Base-by-base conservation (phyloP, 2,888 invertebrate genomes). In the Apomyelois bistriatella region DNA sequence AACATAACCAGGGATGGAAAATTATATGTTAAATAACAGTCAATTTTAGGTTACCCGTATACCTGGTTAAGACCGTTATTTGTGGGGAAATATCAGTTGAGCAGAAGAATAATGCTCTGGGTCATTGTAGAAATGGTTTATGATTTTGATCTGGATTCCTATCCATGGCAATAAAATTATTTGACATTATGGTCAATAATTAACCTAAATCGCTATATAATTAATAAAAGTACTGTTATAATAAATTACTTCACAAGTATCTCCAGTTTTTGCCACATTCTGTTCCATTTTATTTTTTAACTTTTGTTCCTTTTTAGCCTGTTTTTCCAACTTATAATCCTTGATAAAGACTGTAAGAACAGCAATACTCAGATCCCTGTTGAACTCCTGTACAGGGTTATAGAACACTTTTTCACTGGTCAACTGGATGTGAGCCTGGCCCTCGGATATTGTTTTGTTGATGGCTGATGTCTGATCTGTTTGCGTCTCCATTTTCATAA, bases 311-410 rank as follows among this genome's bases (percentile, higher is more conserved):
- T 59, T 62, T 53, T 63, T 70, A 43, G 66, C 66, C 4, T 65
- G 53, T 56, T 77, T 79, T 43, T 82, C 85, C 35, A 62, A 62
- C 58, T 67, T 85, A 65, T 82, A 87, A 16, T 93, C 90, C 64
- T 91, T 85, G 6, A 92, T 90, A 72, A 94, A 95, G n/a, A 94
- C 88, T 54, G 91, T 92, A 16, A 97, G 76, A 0, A 95, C 96
- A 4, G 94, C 92, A 65, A 96, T 92, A 73, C 96, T 96, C 48
- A 99, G 87, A 86, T 99, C 99, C 60, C 99, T 92, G 79, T 99
- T 99, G 72, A 99, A 99, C 81, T 99, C 98, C 82, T 99, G 98
- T 0, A 99, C 99, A 0, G 99, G 97, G 86, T 99, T 99, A 76
- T 99, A 99, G 83, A 99, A 99, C 0, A 99, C 98, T 74, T 95